Evolutionary conservation across 2,113 vertebrate species (phyloP).

Genomic region (Eleginops maclovinus): DNA sequence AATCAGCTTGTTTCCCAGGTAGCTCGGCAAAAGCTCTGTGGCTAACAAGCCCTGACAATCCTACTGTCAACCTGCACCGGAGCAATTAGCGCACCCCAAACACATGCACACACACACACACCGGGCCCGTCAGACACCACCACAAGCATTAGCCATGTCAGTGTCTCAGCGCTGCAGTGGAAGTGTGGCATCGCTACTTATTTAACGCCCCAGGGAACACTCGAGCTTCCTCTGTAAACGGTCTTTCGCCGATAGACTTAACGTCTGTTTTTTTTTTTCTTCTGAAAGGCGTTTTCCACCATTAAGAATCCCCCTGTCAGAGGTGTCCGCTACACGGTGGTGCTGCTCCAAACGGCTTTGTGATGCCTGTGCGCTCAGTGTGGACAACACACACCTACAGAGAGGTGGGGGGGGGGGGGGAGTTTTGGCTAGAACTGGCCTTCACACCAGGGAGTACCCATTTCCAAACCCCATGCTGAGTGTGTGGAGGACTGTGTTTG

Average conservation of each 20-base stretch:
- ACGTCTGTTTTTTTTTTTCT: constrained; percentile 17
- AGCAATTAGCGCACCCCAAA: constrained; percentile 73
- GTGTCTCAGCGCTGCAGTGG: constrained; percentile 43
- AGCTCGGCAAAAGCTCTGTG: constrained; percentile 29
- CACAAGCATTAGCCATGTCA: constrained; percentile 54
- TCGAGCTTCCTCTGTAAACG: constrained; percentile 38
- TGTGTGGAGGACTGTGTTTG: not conserved
- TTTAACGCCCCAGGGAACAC: constrained; percentile 49
- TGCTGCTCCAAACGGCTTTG: constrained; percentile 7
- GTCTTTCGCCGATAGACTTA: constrained; percentile 29
- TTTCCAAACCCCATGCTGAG: constrained; percentile 17
- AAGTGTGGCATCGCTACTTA: constrained; percentile 47
- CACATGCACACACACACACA: constrained; percentile 13
- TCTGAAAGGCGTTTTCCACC: constrained; percentile 25
- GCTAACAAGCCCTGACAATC: constrained; percentile 73
- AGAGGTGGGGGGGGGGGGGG: constrained; percentile 41
- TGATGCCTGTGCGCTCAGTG: constrained; percentile 5
- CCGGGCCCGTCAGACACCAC: constrained; percentile 34
- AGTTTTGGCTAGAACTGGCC: not conserved
- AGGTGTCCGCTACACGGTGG: constrained; percentile 21
- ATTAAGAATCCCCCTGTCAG: constrained; percentile 38
- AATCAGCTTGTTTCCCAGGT: constrained; percentile 77
- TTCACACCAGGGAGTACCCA: not conserved
- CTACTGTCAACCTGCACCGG: constrained; percentile 65
- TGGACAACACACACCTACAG: not conserved